Evolutionary conservation across 2,888 invertebrate genomes (phyloP), one percentile per base, ranked within the genome.

Genomic region (Stenichneumon culpator): DNA sequence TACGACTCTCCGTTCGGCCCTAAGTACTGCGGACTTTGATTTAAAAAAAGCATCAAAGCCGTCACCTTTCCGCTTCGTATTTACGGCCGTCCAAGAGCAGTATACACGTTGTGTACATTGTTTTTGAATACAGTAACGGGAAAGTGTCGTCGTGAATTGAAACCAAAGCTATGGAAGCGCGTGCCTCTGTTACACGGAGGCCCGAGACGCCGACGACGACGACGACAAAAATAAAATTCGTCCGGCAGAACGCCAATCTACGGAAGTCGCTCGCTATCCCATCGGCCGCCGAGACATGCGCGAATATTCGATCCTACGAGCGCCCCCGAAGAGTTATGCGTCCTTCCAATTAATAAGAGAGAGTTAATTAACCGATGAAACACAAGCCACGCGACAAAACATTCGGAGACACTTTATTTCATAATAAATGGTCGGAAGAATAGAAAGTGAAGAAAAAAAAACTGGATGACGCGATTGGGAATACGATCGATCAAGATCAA

Each of bases 81-180:
- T 14, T 44, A 67, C 47, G 67, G 44, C 19, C 77, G 25, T 22
- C 47, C 47, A 47, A 19, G 36, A 14, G 50, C 75, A 50, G 36
- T 84, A 84, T 79, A 82, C 77, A 82, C 67, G 74, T 44, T 85
- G 85, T 82, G 74, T 82, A 85, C 79, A 85, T 85, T 85, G 85
- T 85, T 82, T 79, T 74, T 63, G 70, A 75, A 75, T 52, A 70
- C 75, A 85, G 72, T 85, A 82, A 82, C 72, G 79, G 79, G 52
- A 68, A 72, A 82, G 82, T 85, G 47, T 70, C 39, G 52, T 69
- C 68, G 79, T 65, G 69, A 54, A 82, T 82, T 74, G 74, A 79
- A 84, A 65, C 54, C 32, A 25, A 54, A n/a, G 65, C 77, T 67
- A 67, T 25, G 67, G 39, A 25, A 50, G 54, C 50, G 25, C 19